Evolutionary conservation across 2,113 vertebrate genomes (phyloP), one percentile per base, ranked within the genome.

Genomic region (Ctenodactylus gundi): DNA sequence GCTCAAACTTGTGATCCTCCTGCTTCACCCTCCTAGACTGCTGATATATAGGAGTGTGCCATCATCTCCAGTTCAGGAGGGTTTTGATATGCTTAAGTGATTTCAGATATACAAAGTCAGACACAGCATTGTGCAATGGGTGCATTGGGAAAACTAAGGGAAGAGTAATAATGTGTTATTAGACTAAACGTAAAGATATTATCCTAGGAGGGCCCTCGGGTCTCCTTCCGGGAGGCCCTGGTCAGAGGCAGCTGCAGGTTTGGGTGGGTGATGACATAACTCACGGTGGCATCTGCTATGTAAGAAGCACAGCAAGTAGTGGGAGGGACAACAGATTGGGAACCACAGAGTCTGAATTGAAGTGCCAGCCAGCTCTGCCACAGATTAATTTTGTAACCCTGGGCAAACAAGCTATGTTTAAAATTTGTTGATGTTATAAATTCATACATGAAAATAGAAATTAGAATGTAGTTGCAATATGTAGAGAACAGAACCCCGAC

Each of bases 311-410:
- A 70, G 51, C 46, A 23, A 83, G 25, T 3, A 58, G 15, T 64
- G 60, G 41, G 70, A 27, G 57, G 49, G 80, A 65, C n/a, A 53
- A 41, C 68, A 53, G 46, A 72, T 91, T 65, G 72, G 77, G 93
- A 82, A 58, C 36, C 60, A 12, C 15, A 8, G 34, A 75, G 46
- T 83, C 78, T 82, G 78, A 51, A 53, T 4, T 36, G n/a, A 82
- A 65, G 73, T 62, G 29, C 39, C 53, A 77, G 68, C 10, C 76
- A 85, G 53, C 36, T 88, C 78, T 53, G 7, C 39, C 20, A 76
- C 44, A 23, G 72, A 62, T 81, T 70, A 7, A 94, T 88, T 83
- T 70, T 91, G 49, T 78, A 73, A 85, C 46, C 80, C 78, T 65
- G 57, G 51, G 80, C 67, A 82, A 91, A 84, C 23, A 75, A 62